Conservation (phyloP, 2,888 invertebrate genomes). For the Timema cristinae region DNA sequence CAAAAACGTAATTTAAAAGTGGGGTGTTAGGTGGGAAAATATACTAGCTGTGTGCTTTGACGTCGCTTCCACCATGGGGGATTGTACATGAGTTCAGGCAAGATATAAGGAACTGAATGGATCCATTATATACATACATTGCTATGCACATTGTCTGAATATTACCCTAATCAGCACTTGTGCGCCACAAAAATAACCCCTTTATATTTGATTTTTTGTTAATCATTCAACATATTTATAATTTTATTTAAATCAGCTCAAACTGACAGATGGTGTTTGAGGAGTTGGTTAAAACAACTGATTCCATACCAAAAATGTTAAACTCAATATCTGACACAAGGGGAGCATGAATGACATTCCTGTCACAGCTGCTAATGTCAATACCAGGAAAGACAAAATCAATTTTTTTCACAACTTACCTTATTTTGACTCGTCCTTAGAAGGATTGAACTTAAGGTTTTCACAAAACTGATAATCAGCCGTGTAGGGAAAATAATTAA, state of each 20-base stretch:
- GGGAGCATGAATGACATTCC: background rate
- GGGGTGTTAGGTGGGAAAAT: background rate
- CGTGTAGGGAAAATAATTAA: background rate
- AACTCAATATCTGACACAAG: conserved; percentile 1
- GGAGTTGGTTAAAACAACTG: conserved; percentile 1
- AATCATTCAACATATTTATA: background rate
- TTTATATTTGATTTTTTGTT: background rate
- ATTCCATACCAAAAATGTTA: background rate
- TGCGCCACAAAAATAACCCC: background rate
- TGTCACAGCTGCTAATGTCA: background rate
- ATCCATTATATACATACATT: background rate
- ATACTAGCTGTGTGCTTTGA: background rate
- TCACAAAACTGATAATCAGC: background rate
- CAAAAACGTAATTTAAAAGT: background rate
- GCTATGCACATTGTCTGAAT: conserved; percentile 4
- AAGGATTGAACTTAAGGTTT: background rate
- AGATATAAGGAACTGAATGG: background rate
- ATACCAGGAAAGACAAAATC: background rate
- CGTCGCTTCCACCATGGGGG: background rate
- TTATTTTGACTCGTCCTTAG: background rate
- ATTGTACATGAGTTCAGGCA: background rate
- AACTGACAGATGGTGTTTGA: background rate
- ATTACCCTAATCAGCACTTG: background rate
- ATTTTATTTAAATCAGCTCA: background rate
- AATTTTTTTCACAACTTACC: background rate